These are phyloP conservation scores for Campoletis sonorensis DNA, from an alignment of 1,140 invertebrate species.

Conservation along the genomic window DNA sequence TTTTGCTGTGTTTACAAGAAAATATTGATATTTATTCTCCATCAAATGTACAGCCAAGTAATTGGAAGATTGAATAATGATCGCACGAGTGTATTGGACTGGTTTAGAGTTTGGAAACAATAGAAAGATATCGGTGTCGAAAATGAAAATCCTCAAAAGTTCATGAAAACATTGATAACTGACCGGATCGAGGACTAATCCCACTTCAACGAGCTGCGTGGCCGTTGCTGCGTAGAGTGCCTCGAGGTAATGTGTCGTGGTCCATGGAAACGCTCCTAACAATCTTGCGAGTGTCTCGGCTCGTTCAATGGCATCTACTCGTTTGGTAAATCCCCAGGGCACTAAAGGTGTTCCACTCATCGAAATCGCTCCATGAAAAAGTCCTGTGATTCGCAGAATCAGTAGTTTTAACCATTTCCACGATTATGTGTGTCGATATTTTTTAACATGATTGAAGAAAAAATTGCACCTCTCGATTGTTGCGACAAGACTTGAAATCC, in stretches of 20 bases:
- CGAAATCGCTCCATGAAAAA: slow-evolving; percentile 69
- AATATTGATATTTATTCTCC: no score
- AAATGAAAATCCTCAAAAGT: no score
- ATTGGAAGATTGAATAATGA: background rate
- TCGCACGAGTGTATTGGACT: background rate
- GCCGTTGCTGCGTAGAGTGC: slow-evolving; percentile 41
- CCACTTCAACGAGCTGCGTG: background rate
- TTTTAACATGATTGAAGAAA: background rate
- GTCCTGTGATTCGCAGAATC: slow-evolving; percentile 25
- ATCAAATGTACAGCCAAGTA: background rate
- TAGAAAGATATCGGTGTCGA: background rate
- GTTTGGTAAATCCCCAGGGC: slow-evolving; percentile 80
- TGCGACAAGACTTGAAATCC: slow-evolving; percentile 61
- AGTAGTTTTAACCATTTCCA: background rate
- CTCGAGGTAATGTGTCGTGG: slow-evolving; percentile 38
- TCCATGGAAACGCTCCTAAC: slow-evolving; percentile 58
- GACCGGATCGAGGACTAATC: no score
- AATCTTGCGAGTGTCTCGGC: slow-evolving; percentile 72
- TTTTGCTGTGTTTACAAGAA: no score
- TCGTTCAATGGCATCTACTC: slow-evolving; percentile 74
- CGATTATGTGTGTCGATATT: no score
- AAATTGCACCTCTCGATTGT: slow-evolving; percentile 60
- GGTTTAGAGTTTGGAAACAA: no score
- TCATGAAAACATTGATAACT: no score
- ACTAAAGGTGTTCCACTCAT: slow-evolving; percentile 82